Base-by-base conservation (phyloP, 2,797 vertebrate genomes). In the Sebastes variabilis region DNA sequence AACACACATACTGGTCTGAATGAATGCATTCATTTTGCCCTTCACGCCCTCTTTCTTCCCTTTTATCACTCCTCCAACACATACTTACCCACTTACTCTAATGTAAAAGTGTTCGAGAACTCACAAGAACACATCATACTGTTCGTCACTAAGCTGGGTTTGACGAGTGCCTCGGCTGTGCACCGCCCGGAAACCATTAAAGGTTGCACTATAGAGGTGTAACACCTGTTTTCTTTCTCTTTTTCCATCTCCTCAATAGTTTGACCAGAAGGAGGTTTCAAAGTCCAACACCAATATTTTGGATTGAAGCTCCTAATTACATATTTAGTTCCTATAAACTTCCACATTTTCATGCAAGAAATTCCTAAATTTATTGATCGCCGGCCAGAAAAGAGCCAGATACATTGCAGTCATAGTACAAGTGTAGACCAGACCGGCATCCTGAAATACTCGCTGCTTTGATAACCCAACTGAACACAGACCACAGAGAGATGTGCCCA, bases 21-120 rank as follows among this genome's bases (percentile, higher is more conserved):
- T 90, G 77, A 82, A 82, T n/a, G 52, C 56, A 79, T 86, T 88
- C 30, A 89, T 82, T 71, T 79, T 32, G 20, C 32, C 59, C 24
- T 77, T 76, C 25, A 32, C 65, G 67, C 69, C 62, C 25, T 49
- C 29, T 69, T 61, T 61, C 62, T 59, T 30, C 16, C 56, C 24
- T 80, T 81, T 84, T 67, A 70, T 75, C 71, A 70, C 29, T 79
- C 77, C 20, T 65, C 62, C 64, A 77, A 38, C 81, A 85, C 87
- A 69, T 70, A 79, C 65, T 74, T 67, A 49, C 10, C 20, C 30
- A 54, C 22, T 77, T 72, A 54, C 18, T 72, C 8, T 71, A 34
- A 68, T 78, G 27, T 69, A 61, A 85, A 65, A 80, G 84, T 29
- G 8, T 65, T 34, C 59, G 20, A 52, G 55, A 78, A 55, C 32